Evolutionary conservation across 2,797 vertebrate species (phyloP), one percentile per base, ranked within the genome.

Genomic region (Poecilia velifera): DNA sequence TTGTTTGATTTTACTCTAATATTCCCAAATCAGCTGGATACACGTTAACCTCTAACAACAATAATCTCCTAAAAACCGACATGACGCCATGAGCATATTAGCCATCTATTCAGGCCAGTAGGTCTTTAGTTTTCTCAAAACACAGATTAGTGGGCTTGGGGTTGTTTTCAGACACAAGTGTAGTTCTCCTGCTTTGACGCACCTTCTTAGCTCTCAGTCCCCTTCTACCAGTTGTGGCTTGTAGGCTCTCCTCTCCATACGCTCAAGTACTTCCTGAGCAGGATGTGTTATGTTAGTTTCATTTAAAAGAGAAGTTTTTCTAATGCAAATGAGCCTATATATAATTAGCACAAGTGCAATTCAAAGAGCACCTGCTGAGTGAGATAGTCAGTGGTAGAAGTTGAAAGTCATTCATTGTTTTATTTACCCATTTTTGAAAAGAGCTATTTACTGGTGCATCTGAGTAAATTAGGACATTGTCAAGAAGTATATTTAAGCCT

Each of bases 91-190:
- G 76, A 75, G 34, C 66, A 77, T 78, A 80, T 86, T 82, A 70
- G 66, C 25, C 76, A 79, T 74, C 82, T 82, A 74, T 85, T 82
- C 73, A 76, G 76, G 72, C 53, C 59, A 39, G 36, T 74, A 72
- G 41, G 62, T 74, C 75, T 85, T 53, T 86, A 76, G 77, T 90
- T 88, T 84, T 71, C 81, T 79, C 71, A 81, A 79, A 85, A 84
- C 70, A 59, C n/a, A 57, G 22, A 55, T 76, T 31, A 18, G 83
- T 83, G 81, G 77, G 62, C 64, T 82, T 45, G 82, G 90, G 92
- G 84, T 86, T 94, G 91, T 93, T 94, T 94, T 93, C 94, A 92
- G 92, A 93, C 81, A 82, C 76, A 89, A 79, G 64, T 79, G 36
- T 81, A 90, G 85, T 76, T 76, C 78, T 83, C 84, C 84, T 84